Percentiles rank a stretch among this genome's conserved stretches.
phyloP scores from a whole-genome alignment of 2,888 invertebrate genomes.

The Nycteola revayana region DNA sequence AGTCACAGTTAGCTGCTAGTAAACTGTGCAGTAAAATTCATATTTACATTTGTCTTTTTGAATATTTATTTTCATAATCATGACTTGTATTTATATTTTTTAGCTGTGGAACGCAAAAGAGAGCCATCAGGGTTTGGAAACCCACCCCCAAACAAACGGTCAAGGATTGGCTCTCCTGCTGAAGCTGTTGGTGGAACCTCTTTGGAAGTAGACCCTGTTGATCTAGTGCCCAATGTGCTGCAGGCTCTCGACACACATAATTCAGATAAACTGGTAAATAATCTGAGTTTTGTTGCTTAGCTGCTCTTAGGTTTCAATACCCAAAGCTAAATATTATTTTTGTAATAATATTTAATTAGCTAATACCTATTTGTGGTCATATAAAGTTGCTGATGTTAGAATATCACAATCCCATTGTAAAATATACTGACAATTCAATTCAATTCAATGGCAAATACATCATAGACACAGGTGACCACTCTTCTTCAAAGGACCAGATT shows the following conservation, averaged over 20 bases:
- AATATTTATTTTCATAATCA: too few species aligned
- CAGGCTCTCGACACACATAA: conserved; percentile 90
- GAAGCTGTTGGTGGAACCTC: conserved; percentile 78
- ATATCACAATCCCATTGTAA: not conserved
- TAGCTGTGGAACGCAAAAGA: conserved; percentile 86
- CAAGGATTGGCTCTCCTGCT: conserved; percentile 71
- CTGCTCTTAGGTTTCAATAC: not conserved
- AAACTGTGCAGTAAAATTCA: too few species aligned
- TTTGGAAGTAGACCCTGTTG: conserved; percentile 90
- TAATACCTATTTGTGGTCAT: not conserved
- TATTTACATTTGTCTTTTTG: too few species aligned
- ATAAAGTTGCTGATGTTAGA: not conserved
- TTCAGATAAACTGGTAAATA: conserved; percentile 87
- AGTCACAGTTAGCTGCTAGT: too few species aligned
- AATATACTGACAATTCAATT: too few species aligned
- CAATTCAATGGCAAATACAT: too few species aligned
- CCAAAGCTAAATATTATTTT: not conserved
- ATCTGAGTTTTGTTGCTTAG: too few species aligned
- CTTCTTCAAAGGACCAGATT: too few species aligned
- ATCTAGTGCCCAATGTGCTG: conserved; percentile 88
- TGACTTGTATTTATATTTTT: conserved; percentile 7
- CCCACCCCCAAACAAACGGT: conserved; percentile 77
- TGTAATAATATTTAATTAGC: not conserved
- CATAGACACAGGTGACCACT: too few species aligned
- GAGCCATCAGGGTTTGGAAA: conserved; percentile 83